Base-by-base conservation (phyloP, 2,113 vertebrate species). In the Crotalus tigris region DNA sequence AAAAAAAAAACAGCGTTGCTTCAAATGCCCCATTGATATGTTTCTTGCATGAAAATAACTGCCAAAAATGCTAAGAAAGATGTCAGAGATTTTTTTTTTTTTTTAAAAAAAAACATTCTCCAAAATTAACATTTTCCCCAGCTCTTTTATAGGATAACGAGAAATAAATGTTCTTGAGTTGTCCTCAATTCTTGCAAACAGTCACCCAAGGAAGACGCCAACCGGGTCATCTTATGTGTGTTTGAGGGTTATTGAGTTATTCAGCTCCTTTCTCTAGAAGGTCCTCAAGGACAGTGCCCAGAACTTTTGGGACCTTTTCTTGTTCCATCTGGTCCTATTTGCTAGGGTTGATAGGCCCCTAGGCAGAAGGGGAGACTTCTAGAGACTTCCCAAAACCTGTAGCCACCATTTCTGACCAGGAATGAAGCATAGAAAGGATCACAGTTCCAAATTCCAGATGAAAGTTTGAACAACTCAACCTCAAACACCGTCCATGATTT, bases 11-110 rank as follows among this genome's bases (percentile, higher is more conserved):
- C 69, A 39, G 69, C 10, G 0, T 7, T 46, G 75, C 90, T 44
- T 91, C 54, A 85, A 39, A 39, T 49, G 33, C 91, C 61, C 91
- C 69, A 88, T 88, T 75, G 86, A 92, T 46, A 88, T 81, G 44
- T 54, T 75, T 69, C 49, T 75, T 88, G 51, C 33, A 88, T 54
- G 39, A 55, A 88, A 92, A 10, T 12, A 33, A 29, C 13, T 75
- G 58, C 85, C 49, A 88, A 44, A 54, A 88, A 29, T 33, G n/a
- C 49, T 54, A 15, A 19, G 9, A 75, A 88, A 88, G 12, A 26
- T 54, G 44, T 33, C 57, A 23, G 57, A 51, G 57, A 59, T n/a
- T 49, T 33, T 21, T n/a, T 59, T 26, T 39, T n/a, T 49, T 33
- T 21, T n/a, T 59, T 26, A 2, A 39, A 39, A 54, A 54, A 54